phyloP scores from a whole-genome alignment of 2,888 invertebrate species.

The Psylliodes chrysocephalus region DNA sequence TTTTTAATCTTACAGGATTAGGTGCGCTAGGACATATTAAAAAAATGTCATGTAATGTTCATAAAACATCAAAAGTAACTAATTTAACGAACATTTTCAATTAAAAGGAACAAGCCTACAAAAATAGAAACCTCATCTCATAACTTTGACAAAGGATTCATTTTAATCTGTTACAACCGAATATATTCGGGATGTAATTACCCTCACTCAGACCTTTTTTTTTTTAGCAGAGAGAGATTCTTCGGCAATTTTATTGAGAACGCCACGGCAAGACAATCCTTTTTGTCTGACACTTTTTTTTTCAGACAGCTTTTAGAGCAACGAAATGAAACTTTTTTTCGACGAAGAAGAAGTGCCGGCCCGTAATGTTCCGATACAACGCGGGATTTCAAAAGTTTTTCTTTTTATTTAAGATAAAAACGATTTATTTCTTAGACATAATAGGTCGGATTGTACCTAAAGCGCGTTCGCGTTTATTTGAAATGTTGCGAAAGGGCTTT shows the following conservation, averaged over 20 bases:
- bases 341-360: not conserved
- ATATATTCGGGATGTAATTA: slow-evolving; percentile 5
- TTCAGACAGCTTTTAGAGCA: slow-evolving; percentile 5
- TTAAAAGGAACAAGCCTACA: not conserved
- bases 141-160: not conserved
- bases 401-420: slow-evolving; percentile 7
- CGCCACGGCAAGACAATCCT: slow-evolving; percentile 14
- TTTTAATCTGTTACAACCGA: slow-evolving; percentile 7
- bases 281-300: slow-evolving; percentile 20
- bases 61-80: too few relatives aligned
- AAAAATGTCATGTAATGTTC: too few relatives aligned
- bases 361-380: slow-evolving; percentile 8
- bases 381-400: slow-evolving; percentile 8
- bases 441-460: too few relatives aligned
- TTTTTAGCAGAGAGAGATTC: not conserved
- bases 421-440: slow-evolving; percentile 1
- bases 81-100: too few relatives aligned
- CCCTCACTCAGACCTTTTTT: not conserved
- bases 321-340: slow-evolving; percentile 15
- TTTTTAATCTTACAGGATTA: too few relatives aligned
- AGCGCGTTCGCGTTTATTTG: too few relatives aligned
- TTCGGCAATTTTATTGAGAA: slow-evolving; percentile 11
- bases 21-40: too few relatives aligned
- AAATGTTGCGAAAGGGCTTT: too few relatives aligned
- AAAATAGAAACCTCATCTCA: not conserved